Base-by-base conservation (phyloP, 2,888 invertebrate genomes). In the Limenitis camilla region DNA sequence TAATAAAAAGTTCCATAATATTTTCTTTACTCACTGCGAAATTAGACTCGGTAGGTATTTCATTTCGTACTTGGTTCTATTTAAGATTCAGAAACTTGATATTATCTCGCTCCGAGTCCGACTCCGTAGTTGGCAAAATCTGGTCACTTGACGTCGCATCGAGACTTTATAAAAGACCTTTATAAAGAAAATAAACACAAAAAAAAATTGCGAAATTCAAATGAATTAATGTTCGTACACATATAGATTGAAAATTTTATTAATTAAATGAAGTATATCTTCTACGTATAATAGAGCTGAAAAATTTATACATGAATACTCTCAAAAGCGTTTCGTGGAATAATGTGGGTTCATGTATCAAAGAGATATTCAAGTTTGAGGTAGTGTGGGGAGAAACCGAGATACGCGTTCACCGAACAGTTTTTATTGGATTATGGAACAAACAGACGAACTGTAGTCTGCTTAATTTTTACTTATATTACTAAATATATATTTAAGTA, bases 331-430 rank as follows among this genome's bases (percentile, higher is more conserved):
- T 38, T 36, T 31, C 28, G 40, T 9, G 38, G 41, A 53, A 53
- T 45, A 36, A 49, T 38, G 33, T 44, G 53, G 45, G 44, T 49
- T 53, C 40, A 45, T 40, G 49, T 53, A 49, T 49, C 53, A 53
- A 49, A 49, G 49, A 41, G 45, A 47, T 41, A 46, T 46, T 36
- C 39, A 19, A 27, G 36, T n/a, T n/a, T n/a, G 27, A 38, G 42
- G 38, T 38, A 29, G 41, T 28, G 53, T 31, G 40, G 10, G 27
- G n/a, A 33, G 33, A 45, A 46, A 49, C 48, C 53, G 48, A 48
- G 44, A 27, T 9, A 35, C 33, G 46, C 40, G 48, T 48, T 53
- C 53, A 43, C 7, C 38, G 27, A 39, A 31, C 30, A 54, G 42
- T 54, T 54, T 54, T 54, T 46, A 49, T 46, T 42, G 9, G 28